Conservation (phyloP, 2,113 vertebrate genomes). For the Hypomesus transpacificus region DNA sequence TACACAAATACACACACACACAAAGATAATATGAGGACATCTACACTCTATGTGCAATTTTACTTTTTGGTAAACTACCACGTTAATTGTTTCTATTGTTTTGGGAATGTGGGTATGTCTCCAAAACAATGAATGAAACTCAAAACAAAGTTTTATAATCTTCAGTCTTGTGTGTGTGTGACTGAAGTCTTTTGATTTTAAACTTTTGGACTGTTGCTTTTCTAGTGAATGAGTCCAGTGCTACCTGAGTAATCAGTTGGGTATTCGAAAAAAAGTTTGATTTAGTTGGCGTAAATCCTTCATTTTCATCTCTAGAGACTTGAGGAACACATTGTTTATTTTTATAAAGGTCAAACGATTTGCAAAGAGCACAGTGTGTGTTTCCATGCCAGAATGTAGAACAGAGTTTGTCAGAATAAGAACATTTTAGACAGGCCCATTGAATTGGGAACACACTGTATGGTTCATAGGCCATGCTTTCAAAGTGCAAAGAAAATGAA, state of each 20-base stretch:
- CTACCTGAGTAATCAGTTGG: neutral
- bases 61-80: no score
- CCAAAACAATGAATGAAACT: neutral
- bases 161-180: no score
- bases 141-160: neutral
- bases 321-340: conserved; percentile 20
- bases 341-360: conserved; percentile 26
- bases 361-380: conserved; percentile 6
- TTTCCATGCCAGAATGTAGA: conserved; percentile 12
- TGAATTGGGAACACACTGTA: neutral
- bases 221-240: neutral
- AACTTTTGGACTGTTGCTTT: neutral
- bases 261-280: neutral
- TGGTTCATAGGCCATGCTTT: neutral
- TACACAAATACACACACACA: conserved; percentile 1
- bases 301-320: conserved; percentile 11
- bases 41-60: neutral
- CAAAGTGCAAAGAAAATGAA: no score
- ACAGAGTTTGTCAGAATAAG: neutral
- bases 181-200: no score
- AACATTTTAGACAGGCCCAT: neutral
- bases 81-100: neutral
- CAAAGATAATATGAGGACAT: neutral
- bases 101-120: neutral
- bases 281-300: conserved; percentile 4